Percentiles rank a stretch among this genome's conserved stretches.
Evolutionary conservation across 2,113 vertebrate genomes (phyloP).

Genomic region (Tylochromis polylepis): DNA sequence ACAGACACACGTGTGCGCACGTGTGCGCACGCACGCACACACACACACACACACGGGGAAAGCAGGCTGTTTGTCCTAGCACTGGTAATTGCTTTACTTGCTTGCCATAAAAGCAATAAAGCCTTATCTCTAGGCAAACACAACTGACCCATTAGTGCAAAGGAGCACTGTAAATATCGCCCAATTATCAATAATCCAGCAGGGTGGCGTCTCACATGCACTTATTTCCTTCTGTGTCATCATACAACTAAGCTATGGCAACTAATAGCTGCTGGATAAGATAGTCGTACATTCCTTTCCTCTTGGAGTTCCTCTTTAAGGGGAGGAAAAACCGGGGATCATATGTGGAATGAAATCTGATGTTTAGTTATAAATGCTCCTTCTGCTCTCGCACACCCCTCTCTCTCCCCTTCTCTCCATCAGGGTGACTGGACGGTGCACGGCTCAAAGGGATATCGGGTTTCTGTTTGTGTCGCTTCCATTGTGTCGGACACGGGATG

Average conservation of each 20-base stretch:
- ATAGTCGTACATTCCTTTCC: conserved; percentile 49
- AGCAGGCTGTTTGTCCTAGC: conserved; percentile 32
- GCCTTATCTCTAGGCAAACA: conserved; percentile 62
- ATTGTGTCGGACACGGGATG: conserved; percentile 29
- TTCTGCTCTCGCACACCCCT: neutral
- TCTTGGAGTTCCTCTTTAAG: neutral
- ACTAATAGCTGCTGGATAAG: conserved; percentile 41
- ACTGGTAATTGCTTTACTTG: conserved; percentile 59
- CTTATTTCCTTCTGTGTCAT: conserved; percentile 14
- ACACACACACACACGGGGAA: neutral
- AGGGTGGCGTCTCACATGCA: conserved; percentile 11
- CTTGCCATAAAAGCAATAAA: conserved; percentile 62
- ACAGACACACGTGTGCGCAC: too few species aligned
- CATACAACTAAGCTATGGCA: conserved; percentile 33
- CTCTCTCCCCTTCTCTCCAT: neutral
- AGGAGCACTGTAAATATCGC: conserved; percentile 58
- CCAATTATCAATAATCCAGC: conserved; percentile 62
- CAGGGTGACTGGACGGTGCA: conserved; percentile 10
- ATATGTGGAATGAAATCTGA: neutral
- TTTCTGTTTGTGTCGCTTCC: conserved; percentile 54
- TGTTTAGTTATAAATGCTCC: neutral
- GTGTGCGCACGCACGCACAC: neutral
- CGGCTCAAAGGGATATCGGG: conserved; percentile 12
- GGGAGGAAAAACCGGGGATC: neutral
- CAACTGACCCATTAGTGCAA: conserved; percentile 38